These are phyloP conservation scores for Sinhomidia bicolor DNA, from an alignment of 2,888 invertebrate genomes.

Conservation along the genomic window DNA sequence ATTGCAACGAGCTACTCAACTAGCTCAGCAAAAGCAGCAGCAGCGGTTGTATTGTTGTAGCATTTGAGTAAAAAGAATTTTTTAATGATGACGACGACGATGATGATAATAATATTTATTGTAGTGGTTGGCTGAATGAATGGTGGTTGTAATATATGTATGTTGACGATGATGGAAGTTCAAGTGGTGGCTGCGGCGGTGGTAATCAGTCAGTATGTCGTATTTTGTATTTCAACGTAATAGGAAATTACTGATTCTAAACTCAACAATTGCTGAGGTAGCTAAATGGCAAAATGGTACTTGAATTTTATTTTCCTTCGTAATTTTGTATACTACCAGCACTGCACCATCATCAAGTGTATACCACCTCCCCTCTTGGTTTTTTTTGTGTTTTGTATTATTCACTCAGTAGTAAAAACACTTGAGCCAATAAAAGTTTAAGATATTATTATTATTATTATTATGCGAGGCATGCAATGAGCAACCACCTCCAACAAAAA, in stretches of 20 bases:
- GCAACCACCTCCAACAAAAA: background rate
- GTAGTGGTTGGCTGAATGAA: constrained; percentile 12
- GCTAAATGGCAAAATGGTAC: no score
- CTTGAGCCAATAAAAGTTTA: constrained; percentile 31
- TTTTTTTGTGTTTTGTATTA: no score
- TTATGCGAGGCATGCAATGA: background rate
- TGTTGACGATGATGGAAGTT: background rate
- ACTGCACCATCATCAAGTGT: no score
- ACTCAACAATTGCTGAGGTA: no score
- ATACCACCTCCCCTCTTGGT: no score
- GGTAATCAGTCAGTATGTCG: background rate
- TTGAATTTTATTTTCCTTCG: no score
- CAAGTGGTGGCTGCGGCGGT: background rate
- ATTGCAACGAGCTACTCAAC: background rate
- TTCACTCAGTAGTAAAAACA: constrained; percentile 4
- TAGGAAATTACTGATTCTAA: no score
- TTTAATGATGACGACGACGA: background rate
- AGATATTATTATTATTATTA: background rate
- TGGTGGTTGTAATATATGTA: background rate
- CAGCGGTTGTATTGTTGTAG: background rate
- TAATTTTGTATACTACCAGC: no score
- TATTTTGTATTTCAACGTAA: background rate
- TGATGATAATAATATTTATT: no score
- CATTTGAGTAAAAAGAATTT: background rate
- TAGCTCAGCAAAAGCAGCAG: background rate